phyloP scores from a whole-genome alignment of 2,113 vertebrate species.

The Corvus moneduloides region DNA sequence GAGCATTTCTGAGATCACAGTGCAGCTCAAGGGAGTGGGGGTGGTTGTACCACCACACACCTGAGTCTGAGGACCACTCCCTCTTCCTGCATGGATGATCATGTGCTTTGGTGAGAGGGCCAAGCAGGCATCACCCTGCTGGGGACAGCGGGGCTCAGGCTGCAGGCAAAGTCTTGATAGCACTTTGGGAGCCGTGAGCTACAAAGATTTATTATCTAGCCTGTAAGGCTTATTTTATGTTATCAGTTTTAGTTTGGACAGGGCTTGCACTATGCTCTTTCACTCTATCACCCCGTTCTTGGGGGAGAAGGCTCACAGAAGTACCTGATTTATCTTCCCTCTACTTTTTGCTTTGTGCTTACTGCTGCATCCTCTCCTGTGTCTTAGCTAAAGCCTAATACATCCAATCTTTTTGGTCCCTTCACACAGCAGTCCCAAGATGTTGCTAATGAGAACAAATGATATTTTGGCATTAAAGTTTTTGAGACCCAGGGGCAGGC shows the following conservation, averaged over 20 bases:
- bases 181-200: background rate
- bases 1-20: background rate
- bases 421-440: background rate
- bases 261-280: background rate
- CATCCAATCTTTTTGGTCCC: background rate
- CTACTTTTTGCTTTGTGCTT: background rate
- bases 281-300: background rate
- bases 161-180: background rate
- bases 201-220: background rate
- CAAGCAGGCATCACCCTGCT: background rate
- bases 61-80: background rate
- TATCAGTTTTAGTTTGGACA: constrained; percentile 4
- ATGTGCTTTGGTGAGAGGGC: background rate
- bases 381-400: background rate
- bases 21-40: background rate
- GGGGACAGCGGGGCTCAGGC: background rate
- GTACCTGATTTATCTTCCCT: background rate
- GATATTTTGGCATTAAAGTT: background rate
- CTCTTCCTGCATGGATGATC: background rate
- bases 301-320: background rate
- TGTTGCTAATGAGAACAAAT: background rate
- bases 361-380: background rate
- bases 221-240: background rate
- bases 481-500: background rate
- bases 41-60: background rate